Conservation (phyloP, 2,113 vertebrate species). For the Nyctereutes procyonoides region DNA sequence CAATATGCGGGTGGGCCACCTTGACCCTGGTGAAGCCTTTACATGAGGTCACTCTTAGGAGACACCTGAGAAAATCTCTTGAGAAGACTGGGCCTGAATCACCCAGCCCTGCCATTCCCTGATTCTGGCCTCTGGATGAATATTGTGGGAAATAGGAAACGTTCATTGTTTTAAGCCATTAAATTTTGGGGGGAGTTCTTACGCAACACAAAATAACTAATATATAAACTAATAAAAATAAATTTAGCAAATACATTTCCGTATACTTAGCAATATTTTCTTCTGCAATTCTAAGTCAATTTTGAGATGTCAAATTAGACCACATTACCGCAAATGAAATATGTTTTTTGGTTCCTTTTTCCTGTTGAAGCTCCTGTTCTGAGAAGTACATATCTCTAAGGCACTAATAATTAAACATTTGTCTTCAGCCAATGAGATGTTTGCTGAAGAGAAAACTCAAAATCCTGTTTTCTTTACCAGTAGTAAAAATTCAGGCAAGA, state of each 20-base stretch:
- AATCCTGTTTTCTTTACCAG: constrained; percentile 36
- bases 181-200: not conserved
- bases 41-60: not conserved
- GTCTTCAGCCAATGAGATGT: constrained; percentile 55
- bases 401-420: constrained; percentile 42
- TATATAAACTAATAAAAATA: not conserved
- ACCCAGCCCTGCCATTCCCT: too few relatives aligned
- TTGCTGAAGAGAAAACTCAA: constrained; percentile 39
- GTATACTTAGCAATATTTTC: constrained; percentile 3
- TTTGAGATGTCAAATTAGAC: constrained; percentile 29
- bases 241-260: not conserved
- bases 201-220: not conserved
- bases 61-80: not conserved
- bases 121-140: not conserved
- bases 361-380: not conserved
- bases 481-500: not conserved
- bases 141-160: not conserved
- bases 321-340: not conserved
- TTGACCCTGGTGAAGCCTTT: not conserved
- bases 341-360: constrained; percentile 48
- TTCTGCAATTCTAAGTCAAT: constrained; percentile 56
- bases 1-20: not conserved
- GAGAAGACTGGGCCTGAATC: not conserved
- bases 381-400: not conserved
- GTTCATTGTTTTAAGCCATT: not conserved